Base-by-base conservation (phyloP, 2,888 invertebrate genomes). In the Rhabditoides inermis region DNA sequence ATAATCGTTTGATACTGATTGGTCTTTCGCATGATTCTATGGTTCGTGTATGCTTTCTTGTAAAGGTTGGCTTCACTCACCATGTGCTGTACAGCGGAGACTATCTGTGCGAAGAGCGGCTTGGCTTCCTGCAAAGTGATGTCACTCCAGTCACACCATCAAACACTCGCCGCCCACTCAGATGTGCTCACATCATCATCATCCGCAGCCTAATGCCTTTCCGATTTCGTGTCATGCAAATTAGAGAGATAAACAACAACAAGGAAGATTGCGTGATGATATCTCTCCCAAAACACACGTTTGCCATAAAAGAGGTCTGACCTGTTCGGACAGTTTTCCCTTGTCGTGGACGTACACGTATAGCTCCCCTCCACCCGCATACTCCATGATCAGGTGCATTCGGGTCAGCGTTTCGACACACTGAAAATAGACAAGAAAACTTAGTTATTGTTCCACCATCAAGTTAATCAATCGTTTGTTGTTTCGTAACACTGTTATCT, bases 331-430 rank as follows among this genome's bases (percentile, higher is more conserved):
- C n/a, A n/a, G n/a, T n/a, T n/a, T n/a, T 39, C 15, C 20, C 12
- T 84, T 83, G 61, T 83, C 83, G 44, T 84, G 84, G 55, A 87
- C 83, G 72, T 83, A 84, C 67, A 84, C 83, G 77, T 85, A 86
- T 22, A 87, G 79, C 70, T 87, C 87, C 20, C 87, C 87, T 5
- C 85, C 85, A 26, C 82, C 81, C 27, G 86, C 85, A 78, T 84
- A 86, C 76, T 87, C 87, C 77, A 86, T 83, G 48, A 86, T 83
- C 69, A 87, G 81, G 78, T 85, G 85, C 26, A 86, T 83, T 65
- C 85, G 84, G 35, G 84, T 83, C 62, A 85, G 79, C 0, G 86
- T 86, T 77, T 87, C 86, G 2, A 73, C 72, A 51, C 68, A 68
- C 63, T 72, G 46, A 45, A 67, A 58, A 15, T 3, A n/a, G 6